Evolutionary conservation across 2,888 invertebrate species (phyloP).

Genomic region (Ectropis crepuscularia): DNA sequence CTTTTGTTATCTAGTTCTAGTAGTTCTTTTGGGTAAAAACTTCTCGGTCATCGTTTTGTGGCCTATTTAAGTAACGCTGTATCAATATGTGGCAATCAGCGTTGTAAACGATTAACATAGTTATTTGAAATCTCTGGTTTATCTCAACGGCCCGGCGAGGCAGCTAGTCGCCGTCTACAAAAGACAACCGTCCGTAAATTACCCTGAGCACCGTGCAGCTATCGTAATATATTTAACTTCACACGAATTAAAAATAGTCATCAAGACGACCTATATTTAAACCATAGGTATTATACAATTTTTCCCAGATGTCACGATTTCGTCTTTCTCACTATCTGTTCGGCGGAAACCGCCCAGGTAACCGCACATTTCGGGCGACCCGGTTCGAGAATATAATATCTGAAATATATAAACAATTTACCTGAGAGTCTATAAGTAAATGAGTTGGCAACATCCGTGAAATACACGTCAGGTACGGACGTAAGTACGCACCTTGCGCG

Average conservation of each 20-base stretch:
- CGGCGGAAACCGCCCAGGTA: constrained; percentile 57
- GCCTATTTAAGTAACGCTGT: no score
- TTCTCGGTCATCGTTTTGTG: no score
- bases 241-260: constrained; percentile 72
- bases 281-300: constrained; percentile 53
- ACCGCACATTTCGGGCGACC: constrained; percentile 50
- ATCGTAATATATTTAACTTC: constrained; percentile 56
- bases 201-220: constrained; percentile 48
- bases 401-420: constrained; percentile 48
- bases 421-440: constrained; percentile 60
- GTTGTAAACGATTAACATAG: constrained; percentile 9
- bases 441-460: constrained; percentile 68
- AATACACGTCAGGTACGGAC: constrained; percentile 61
- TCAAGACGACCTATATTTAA: constrained; percentile 61
- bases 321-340: constrained; percentile 63
- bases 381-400: constrained; percentile 32
- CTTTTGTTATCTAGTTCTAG: no score
- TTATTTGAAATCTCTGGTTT: constrained; percentile 15
- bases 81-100: not conserved
- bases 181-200: constrained; percentile 36
- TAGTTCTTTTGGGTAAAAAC: no score
- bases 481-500: constrained; percentile 58
- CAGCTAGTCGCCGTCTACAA: constrained; percentile 26
- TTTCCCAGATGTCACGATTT: constrained; percentile 67
- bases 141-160: constrained; percentile 13